Percentiles rank a stretch among this genome's conserved stretches.
Conservation (phyloP, 2,113 vertebrate species). For the Limnothrissa miodon region DNA sequence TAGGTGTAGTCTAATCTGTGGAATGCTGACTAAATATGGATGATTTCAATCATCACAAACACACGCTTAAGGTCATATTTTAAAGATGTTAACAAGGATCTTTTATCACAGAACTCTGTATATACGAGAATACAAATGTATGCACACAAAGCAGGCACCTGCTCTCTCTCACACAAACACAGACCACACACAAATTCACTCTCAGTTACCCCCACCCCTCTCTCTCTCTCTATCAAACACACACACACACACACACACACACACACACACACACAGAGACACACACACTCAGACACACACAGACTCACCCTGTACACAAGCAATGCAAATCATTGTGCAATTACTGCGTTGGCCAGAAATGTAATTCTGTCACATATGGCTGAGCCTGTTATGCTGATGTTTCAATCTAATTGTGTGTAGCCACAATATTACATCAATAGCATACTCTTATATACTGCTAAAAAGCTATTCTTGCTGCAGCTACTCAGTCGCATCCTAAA, state of each 20-base stretch:
- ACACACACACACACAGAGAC: not conserved
- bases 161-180: not conserved
- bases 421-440: not conserved
- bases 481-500: not conserved
- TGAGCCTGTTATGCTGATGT: not conserved
- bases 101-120: not conserved
- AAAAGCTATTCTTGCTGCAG: not conserved
- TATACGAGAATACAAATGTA: not conserved
- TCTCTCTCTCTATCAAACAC: not conserved
- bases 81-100: not conserved
- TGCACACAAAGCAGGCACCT: not conserved
- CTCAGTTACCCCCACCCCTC: not conserved
- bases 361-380: not conserved
- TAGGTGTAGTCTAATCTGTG: not conserved
- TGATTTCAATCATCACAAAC: not conserved
- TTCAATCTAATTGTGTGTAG: not conserved
- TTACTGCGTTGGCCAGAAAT: not conserved
- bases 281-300: not conserved
- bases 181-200: not conserved
- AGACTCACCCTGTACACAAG: not conserved
- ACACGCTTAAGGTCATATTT: slow-evolving; percentile 1
- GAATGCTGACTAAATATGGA: not conserved
- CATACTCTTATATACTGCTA: not conserved
- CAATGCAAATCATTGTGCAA: not conserved
- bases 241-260: slow-evolving; percentile 7